Percentiles rank a stretch among this genome's conserved stretches.
These are phyloP conservation scores for Selenia dentaria DNA, from an alignment of 2,888 invertebrate species.

Conservation along the genomic window DNA sequence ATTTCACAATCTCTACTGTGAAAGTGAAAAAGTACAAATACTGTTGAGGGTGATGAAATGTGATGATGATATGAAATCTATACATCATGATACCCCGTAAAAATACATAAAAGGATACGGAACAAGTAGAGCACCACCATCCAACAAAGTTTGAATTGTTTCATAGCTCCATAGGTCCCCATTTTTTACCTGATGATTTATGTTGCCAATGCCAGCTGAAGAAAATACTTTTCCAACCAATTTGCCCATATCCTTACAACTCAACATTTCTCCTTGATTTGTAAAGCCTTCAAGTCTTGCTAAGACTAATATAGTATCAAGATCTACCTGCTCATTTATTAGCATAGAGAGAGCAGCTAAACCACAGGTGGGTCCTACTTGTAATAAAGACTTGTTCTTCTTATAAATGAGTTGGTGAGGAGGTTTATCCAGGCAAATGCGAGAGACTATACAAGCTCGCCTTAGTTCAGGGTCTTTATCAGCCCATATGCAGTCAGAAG, in stretches of 20 bases:
- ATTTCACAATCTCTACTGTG: too few species aligned
- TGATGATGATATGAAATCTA: too few species aligned
- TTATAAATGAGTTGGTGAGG: slow-evolving; percentile 79
- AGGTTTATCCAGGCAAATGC: slow-evolving; percentile 72
- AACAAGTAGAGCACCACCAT: slow-evolving; percentile 85
- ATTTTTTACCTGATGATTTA: slow-evolving; percentile 63
- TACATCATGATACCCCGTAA: too few species aligned
- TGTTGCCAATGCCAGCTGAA: slow-evolving; percentile 64
- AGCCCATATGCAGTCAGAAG: slow-evolving; percentile 84
- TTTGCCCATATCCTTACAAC: slow-evolving; percentile 88
- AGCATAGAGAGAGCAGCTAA: slow-evolving; percentile 94
- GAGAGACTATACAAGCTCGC: slow-evolving; percentile 83
- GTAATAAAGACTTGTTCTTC: slow-evolving; percentile 64
- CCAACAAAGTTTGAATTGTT: slow-evolving; percentile 77
- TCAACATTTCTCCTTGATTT: slow-evolving; percentile 95
- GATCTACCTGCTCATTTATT: slow-evolving; percentile 83
- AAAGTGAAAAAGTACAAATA: too few species aligned
- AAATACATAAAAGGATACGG: slow-evolving; percentile 89
- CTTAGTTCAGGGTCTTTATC: slow-evolving; percentile 80
- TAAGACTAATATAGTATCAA: slow-evolving; percentile 83
- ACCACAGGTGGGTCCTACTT: slow-evolving; percentile 92
- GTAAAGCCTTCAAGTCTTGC: slow-evolving; percentile 88
- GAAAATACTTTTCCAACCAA: slow-evolving; percentile 84
- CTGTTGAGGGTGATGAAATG: too few species aligned
- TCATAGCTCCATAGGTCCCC: slow-evolving; percentile 76